Percentiles rank a stretch among this genome's conserved stretches.
These are phyloP conservation scores for Poeciliopsis turneri DNA, from an alignment of 2,797 vertebrate genomes.

Conservation along the genomic window DNA sequence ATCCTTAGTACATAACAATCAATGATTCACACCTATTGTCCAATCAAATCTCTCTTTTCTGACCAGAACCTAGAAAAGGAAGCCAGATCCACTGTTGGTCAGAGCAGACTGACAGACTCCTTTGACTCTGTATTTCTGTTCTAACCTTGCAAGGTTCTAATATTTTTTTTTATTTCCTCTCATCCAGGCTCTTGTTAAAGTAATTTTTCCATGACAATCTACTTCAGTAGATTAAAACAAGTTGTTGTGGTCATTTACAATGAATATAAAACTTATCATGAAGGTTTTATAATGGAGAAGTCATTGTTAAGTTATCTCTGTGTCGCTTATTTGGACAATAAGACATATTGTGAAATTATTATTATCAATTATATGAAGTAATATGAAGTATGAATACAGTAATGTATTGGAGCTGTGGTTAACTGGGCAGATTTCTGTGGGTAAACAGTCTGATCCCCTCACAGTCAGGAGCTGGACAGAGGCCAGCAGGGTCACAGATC, in stretches of 20 bases:
- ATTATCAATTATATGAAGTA: background rate
- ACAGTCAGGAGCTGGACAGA: constrained; percentile 47
- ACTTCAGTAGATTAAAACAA: background rate
- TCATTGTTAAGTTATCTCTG: background rate
- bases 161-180: too few species aligned
- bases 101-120: too few species aligned
- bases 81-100: too few species aligned
- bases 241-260: background rate
- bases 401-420: background rate
- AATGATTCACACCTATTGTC: too few species aligned
- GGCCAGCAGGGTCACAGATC: constrained; percentile 65
- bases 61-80: too few species aligned
- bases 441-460: constrained; percentile 57
- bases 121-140: too few species aligned
- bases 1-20: too few species aligned
- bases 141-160: too few species aligned
- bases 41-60: too few species aligned
- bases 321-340: background rate
- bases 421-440: background rate
- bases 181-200: too few species aligned
- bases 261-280: background rate
- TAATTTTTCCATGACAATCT: too few species aligned
- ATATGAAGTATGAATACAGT: background rate
- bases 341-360: background rate
- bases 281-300: background rate